Evolutionary conservation across 2,113 vertebrate genomes (phyloP).

Genomic region (Phodopus roborovskii): DNA sequence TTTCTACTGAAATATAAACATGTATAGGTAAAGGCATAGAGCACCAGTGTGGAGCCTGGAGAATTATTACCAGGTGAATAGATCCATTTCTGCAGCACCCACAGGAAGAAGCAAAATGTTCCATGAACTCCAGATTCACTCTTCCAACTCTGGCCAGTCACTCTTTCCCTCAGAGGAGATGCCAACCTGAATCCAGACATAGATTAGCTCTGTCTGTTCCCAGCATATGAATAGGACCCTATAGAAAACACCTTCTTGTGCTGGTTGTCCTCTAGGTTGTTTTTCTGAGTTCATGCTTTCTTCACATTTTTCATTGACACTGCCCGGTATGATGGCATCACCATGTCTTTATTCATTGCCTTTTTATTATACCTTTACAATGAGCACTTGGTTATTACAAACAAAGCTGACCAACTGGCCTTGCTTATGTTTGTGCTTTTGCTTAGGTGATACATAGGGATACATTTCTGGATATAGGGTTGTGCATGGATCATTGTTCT

Average conservation of each 20-base stretch:
- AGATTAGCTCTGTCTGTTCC: not conserved
- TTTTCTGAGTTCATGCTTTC: not conserved
- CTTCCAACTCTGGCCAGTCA: not conserved
- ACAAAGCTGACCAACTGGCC: not conserved
- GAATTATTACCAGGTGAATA: not conserved
- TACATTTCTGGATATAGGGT: not conserved
- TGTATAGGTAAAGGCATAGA: not conserved
- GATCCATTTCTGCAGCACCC: no score
- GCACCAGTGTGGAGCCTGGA: not conserved
- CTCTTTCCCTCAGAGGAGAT: not conserved
- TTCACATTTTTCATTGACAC: not conserved
- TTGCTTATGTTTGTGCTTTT: not conserved
- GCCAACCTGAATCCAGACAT: not conserved
- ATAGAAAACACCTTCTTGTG: not conserved
- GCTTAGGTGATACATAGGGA: not conserved
- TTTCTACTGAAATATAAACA: not conserved
- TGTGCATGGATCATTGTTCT: not conserved
- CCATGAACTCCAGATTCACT: not conserved
- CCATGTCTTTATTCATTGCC: no score
- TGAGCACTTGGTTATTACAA: no score
- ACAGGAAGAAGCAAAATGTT: not conserved
- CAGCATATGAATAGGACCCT: not conserved
- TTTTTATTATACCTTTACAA: not conserved
- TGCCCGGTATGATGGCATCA: not conserved
- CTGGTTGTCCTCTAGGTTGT: not conserved